These are phyloP conservation scores for Aelia acuminata DNA, from an alignment of 2,888 invertebrate species.

Conservation along the genomic window DNA sequence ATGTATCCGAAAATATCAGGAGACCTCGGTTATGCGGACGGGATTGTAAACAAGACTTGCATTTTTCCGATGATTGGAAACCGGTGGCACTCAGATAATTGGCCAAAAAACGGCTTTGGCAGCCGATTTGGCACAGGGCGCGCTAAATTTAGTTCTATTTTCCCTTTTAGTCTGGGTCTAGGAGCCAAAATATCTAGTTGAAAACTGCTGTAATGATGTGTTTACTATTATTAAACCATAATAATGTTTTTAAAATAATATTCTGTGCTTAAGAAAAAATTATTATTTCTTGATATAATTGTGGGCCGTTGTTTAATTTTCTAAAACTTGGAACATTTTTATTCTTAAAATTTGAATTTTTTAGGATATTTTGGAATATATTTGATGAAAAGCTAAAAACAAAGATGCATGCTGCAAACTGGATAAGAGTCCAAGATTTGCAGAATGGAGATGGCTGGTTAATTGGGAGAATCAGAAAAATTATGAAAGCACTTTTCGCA, in stretches of 20 bases:
- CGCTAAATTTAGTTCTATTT: conserved; percentile 4
- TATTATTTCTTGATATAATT: background rate
- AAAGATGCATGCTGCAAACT: too few species aligned
- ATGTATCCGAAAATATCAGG: background rate
- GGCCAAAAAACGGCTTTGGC: conserved; percentile 19
- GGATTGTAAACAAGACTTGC: background rate
- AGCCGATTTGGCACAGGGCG: background rate
- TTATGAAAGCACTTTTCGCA: too few species aligned
- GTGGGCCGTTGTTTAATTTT: background rate
- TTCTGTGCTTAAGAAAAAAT: background rate
- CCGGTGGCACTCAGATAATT: background rate
- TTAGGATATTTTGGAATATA: too few species aligned
- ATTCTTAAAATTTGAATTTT: too few species aligned
- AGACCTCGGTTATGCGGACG: background rate
- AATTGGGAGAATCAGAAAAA: too few species aligned
- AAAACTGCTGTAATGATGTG: background rate
- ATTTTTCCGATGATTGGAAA: conserved; percentile 6
- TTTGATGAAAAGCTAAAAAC: too few species aligned
- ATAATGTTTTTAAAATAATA: background rate
- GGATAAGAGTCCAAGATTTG: too few species aligned
- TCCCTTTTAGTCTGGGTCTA: background rate
- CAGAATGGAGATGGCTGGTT: too few species aligned
- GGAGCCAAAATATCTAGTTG: conserved; percentile 4
- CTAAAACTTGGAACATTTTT: too few species aligned
- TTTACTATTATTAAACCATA: background rate